Conservation (phyloP, 2,113 vertebrate genomes). For the Cercopithecus mona region DNA sequence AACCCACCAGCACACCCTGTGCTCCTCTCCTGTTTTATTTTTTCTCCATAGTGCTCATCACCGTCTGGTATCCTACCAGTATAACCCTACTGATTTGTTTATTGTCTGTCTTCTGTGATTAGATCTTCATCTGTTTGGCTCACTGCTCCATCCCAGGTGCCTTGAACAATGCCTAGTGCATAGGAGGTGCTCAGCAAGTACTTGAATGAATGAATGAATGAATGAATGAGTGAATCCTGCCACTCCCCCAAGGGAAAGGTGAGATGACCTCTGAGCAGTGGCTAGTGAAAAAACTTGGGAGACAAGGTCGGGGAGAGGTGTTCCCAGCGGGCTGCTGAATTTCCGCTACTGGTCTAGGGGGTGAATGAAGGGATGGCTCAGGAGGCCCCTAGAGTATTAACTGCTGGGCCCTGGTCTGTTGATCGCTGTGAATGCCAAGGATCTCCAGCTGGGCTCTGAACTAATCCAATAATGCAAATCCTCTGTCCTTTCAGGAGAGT, state of each 20-base stretch:
- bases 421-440: not conserved
- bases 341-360: not conserved
- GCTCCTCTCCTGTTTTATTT: not conserved
- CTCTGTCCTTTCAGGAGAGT: not conserved
- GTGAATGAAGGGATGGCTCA: not conserved
- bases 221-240: not conserved
- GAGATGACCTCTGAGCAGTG: not conserved
- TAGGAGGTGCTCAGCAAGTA: not conserved
- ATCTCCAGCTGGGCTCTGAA: not conserved
- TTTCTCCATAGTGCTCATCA: not conserved
- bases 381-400: not conserved
- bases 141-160: not conserved
- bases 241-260: not conserved
- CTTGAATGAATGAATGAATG: not conserved
- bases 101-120: not conserved
- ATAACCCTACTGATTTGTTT: not conserved
- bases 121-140: not conserved
- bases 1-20: not conserved
- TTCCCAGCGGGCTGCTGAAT: not conserved
- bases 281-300: not conserved
- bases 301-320: rapidly evolving
- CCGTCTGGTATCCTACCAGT: not conserved
- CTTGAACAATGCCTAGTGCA: not conserved
- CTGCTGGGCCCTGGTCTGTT: not conserved
- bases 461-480: not conserved